Percentiles rank a stretch among this genome's conserved stretches.
These are phyloP conservation scores for Peromyscus nudipes DNA, from an alignment of 2,797 vertebrate species.

Conservation along the genomic window DNA sequence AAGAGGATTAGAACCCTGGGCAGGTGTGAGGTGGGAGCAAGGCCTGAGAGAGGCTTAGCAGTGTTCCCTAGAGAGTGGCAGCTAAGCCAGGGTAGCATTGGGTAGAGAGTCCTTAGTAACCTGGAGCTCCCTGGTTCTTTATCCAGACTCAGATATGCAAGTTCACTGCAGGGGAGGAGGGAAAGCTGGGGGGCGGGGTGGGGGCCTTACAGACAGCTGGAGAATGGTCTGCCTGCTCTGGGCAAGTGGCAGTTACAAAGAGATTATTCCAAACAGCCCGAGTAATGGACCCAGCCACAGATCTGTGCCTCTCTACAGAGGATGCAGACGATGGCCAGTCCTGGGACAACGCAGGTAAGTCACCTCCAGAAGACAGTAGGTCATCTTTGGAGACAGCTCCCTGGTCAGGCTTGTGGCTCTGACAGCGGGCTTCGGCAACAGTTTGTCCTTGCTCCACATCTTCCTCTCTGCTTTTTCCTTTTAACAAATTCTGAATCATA, in stretches of 20 bases:
- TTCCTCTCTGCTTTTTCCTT: conserved; percentile 68
- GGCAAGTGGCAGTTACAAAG: neutral
- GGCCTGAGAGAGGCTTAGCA: neutral
- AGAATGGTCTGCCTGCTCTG: neutral
- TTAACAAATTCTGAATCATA: conserved; percentile 85
- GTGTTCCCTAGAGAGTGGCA: neutral
- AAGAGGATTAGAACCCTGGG: neutral
- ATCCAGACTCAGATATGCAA: neutral
- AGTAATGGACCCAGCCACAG: neutral
- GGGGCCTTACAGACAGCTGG: neutral
- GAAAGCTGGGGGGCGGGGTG: neutral
- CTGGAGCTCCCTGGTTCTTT: neutral
- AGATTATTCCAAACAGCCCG: neutral
- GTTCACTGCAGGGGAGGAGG: neutral
- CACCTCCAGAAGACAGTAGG: neutral
- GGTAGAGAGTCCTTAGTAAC: neutral
- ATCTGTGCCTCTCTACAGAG: neutral
- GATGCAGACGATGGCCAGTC: neutral
- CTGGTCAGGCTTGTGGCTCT: neutral
- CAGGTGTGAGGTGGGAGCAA: neutral
- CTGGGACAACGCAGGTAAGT: neutral
- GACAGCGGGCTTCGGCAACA: neutral
- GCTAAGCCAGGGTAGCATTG: neutral
- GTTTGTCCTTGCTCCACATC: neutral
- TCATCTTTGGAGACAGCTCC: neutral